Evolutionary conservation across 2,797 vertebrate species (phyloP).

Genomic region (Nannoperca australis): DNA sequence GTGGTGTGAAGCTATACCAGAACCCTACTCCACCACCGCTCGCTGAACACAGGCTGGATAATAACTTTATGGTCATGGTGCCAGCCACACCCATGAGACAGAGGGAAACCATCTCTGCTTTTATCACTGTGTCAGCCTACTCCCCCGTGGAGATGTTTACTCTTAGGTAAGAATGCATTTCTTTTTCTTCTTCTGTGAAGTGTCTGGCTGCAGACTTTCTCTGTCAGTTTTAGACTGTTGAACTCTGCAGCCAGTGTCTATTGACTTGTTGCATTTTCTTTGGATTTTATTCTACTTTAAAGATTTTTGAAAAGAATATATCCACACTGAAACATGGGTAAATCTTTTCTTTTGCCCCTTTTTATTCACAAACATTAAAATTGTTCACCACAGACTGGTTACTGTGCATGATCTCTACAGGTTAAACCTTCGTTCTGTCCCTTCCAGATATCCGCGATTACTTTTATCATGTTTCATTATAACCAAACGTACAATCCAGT

Average conservation of each 20-base stretch:
- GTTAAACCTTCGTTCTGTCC: background rate
- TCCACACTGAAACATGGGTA: background rate
- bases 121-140: conserved; percentile 87
- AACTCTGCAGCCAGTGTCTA: conserved; percentile 15
- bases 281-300: background rate
- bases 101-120: conserved; percentile 90
- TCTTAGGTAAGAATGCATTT: conserved; percentile 88
- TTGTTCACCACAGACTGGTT: background rate
- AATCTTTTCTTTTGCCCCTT: background rate
- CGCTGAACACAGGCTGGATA: conserved; percentile 88
- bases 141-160: conserved; percentile 93
- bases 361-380: background rate
- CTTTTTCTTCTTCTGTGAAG: conserved; percentile 27
- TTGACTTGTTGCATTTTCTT: conserved; percentile 3
- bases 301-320: conserved; percentile 3
- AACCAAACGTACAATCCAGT: background rate
- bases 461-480: conserved; percentile 2
- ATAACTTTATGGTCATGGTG: conserved; percentile 89
- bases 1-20: conserved; percentile 87
- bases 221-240: conserved; percentile 18
- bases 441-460: background rate
- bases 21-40: conserved; percentile 85
- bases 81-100: conserved; percentile 90
- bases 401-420: background rate
- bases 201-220: conserved; percentile 22